Evolutionary conservation across 2,888 invertebrate species (phyloP), one percentile per base, ranked within the genome.

Genomic region (Chesias legatella): DNA sequence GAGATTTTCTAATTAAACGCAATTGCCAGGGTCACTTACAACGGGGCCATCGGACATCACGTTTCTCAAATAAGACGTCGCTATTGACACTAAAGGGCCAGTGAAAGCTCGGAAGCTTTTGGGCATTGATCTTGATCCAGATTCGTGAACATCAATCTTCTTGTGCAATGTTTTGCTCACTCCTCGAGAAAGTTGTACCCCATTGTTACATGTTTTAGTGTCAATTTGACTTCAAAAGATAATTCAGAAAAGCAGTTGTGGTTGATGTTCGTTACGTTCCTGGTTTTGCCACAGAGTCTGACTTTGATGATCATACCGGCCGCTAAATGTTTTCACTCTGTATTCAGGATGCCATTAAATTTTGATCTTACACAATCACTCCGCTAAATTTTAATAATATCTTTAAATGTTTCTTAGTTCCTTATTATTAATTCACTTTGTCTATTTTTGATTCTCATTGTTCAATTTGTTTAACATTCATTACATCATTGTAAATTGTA

Each of bases 51-150:
- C 31, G n/a, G 29, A 9, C 44, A 36, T 36, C 45, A 37, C 30
- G 45, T 17, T 33, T 28, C 30, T 30, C 27, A 21, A 39, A 32
- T 33, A 29, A 26, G 29, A 34, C 9, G 36, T 32, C 5, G 13
- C 45, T 40, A 41, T 45, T 45, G 45, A 27, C 53, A 60, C 3
- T 17, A 3, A 75, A 85, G 84, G 86, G 83, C 81, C 76, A 73
- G 84, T 71, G 86, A 86, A 86, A 86, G 85, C 79, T 66, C 44
- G 62, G 63, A 60, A 60, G 66, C 73, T 76, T 79, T 79, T 70
- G 68, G 71, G 17, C 37, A 30, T 30, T 31, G 43, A 47, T 51
- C 63, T 51, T 56, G 74, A 75, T 79, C 71, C 73, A 73, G 58
- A 79, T 79, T 77, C 67, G 66, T 72, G 55, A 48, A 62, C 70